Evolutionary conservation across 2,888 invertebrate species (phyloP).

Genomic region (Penaeus monodon): DNA sequence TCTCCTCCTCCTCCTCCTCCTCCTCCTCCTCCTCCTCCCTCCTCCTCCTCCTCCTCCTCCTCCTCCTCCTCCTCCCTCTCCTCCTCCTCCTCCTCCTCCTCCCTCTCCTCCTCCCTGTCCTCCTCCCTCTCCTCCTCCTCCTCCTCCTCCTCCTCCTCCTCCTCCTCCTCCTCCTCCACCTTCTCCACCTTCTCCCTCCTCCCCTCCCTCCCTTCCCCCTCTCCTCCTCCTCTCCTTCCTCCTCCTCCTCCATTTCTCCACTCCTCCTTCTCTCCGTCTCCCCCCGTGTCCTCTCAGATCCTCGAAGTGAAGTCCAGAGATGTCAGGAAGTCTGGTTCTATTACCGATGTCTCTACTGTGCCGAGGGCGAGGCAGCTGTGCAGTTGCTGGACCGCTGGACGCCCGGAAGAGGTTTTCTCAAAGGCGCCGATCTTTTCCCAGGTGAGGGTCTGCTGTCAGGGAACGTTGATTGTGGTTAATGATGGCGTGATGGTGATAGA

Average conservation of each 20-base stretch:
- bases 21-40: neutral
- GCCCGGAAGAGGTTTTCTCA: neutral
- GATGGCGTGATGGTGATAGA: no score
- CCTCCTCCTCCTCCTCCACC: neutral
- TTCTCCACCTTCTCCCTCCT: neutral
- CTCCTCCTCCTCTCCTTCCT: neutral
- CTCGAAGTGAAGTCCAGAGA: neutral
- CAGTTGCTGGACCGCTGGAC: slow-evolving; percentile 10
- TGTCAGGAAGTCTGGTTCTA: neutral
- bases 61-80: no score
- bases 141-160: neutral
- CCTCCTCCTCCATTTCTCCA: neutral
- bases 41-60: neutral
- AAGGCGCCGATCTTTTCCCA: slow-evolving; percentile 4
- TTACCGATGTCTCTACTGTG: slow-evolving; percentile 28
- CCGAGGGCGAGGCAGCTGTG: neutral
- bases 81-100: no score
- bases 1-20: neutral
- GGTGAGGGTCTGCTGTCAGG: neutral
- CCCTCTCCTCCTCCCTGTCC: no score
- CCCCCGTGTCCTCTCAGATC: neutral
- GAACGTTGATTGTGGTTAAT: no score
- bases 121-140: no score
- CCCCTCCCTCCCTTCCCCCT: no score
- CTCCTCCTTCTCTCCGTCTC: no score